A percentile compares a stretch with the other conserved stretches of the same genome.
Conservation (phyloP, 1,140 invertebrate species). For the Octopus sinensis region DNA sequence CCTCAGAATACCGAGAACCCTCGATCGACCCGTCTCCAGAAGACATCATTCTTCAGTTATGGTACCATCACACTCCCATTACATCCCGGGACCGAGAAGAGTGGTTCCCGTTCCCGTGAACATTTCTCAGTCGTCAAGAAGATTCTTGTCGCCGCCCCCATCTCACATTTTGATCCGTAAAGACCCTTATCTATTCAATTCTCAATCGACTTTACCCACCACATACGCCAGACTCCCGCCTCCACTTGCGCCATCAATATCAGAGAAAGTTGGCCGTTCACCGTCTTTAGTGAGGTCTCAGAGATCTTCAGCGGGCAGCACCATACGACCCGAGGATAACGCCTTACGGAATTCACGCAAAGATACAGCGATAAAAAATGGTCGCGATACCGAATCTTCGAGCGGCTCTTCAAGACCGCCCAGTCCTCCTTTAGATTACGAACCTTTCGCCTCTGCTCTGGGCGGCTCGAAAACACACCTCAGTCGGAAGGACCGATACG, state of each 20-base stretch:
- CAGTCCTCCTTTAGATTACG: conserved; percentile 48
- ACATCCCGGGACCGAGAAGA: conserved; percentile 11
- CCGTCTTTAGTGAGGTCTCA: conserved; percentile 20
- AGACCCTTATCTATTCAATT: conserved; percentile 22
- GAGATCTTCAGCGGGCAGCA: conserved; percentile 28
- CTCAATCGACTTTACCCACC: conserved; percentile 25
- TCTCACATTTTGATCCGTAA: conserved; percentile 24
- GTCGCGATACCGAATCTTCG: conserved; percentile 29
- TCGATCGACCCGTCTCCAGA: neutral
- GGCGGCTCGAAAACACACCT: conserved; percentile 20
- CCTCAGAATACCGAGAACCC: conserved; percentile 13
- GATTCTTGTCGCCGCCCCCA: conserved; percentile 42
- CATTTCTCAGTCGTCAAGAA: conserved; percentile 15
- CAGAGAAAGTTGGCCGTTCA: conserved; percentile 30
- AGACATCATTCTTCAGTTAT: neutral
- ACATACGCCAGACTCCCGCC: neutral
- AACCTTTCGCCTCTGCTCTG: conserved; percentile 17
- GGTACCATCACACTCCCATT: conserved; percentile 10
- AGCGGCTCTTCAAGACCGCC: conserved; percentile 34
- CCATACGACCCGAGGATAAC: conserved; percentile 6
- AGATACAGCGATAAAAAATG: conserved; percentile 27
- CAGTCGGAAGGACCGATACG: conserved; percentile 42
- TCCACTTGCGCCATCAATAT: neutral
- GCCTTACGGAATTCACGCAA: conserved; percentile 25
- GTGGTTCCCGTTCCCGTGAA: neutral